Conservation (phyloP, 2,888 invertebrate species). For the Acleris emargana region DNA sequence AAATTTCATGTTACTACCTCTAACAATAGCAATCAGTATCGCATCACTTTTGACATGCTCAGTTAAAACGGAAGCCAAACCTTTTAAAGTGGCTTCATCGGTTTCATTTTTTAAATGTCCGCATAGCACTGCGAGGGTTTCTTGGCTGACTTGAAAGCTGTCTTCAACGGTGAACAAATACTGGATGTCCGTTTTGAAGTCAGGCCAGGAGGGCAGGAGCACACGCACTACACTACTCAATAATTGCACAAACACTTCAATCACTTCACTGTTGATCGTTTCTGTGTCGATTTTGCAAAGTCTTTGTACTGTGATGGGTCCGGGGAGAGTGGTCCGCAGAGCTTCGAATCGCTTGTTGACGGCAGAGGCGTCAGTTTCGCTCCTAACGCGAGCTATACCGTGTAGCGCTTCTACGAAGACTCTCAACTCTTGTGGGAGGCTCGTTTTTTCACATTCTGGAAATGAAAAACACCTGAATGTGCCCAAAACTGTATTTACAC, state of each 20-base stretch:
- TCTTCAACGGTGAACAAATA: conserved; percentile 83
- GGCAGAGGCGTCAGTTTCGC: conserved; percentile 55
- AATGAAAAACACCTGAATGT: conserved; percentile 76
- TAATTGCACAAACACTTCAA: conserved; percentile 76
- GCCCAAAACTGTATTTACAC: conserved; percentile 68
- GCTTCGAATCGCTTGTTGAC: conserved; percentile 47
- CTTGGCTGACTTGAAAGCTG: conserved; percentile 68
- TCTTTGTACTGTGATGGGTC: conserved; percentile 87
- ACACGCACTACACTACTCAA: conserved; percentile 74
- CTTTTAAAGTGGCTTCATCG: conserved; percentile 54
- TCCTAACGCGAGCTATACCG: conserved; percentile 56
- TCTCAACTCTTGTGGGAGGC: conserved; percentile 49
- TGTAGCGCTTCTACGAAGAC: conserved; percentile 60
- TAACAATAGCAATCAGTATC: conserved; percentile 78
- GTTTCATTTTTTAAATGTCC: conserved; percentile 74
- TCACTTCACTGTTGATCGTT: conserved; percentile 56
- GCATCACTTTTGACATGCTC: conserved; percentile 82
- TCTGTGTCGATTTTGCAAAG: conserved; percentile 79
- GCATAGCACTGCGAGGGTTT: conserved; percentile 74
- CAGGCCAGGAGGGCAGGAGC: conserved; percentile 85
- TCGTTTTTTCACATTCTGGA: conserved; percentile 54
- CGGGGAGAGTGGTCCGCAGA: conserved; percentile 69
- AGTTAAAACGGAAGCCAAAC: conserved; percentile 70
- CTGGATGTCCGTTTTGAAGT: conserved; percentile 67
- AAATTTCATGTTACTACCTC: conserved; percentile 53